Conservation (phyloP, 2,797 vertebrate genomes). For the Myotis myotis region DNA sequence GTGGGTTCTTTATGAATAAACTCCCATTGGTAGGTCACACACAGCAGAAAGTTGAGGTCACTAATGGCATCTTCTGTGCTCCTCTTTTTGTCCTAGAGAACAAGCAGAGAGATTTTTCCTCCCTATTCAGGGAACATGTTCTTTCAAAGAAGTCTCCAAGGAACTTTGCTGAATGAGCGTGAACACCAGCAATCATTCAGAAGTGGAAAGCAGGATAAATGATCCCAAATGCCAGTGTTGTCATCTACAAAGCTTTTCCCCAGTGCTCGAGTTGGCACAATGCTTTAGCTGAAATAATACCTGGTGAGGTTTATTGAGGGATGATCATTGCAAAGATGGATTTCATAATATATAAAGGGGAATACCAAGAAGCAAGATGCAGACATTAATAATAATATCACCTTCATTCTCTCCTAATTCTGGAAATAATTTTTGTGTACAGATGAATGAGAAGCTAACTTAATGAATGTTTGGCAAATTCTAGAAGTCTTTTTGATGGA, state of each 20-base stretch:
- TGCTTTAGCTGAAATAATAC: neutral
- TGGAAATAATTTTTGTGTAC: slow-evolving; percentile 14
- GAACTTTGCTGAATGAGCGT: slow-evolving; percentile 60
- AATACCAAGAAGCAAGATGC: neutral
- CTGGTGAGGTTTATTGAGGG: neutral
- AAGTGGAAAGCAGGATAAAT: slow-evolving; percentile 44
- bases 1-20: neutral
- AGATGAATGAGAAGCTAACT: slow-evolving; percentile 15
- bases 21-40: neutral
- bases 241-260: neutral
- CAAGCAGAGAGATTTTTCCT: neutral
- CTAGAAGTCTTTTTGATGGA: neutral
- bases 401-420: slow-evolving; percentile 45
- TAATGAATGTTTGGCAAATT: neutral
- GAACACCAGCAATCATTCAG: neutral
- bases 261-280: neutral
- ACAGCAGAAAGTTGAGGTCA: neutral
- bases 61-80: neutral
- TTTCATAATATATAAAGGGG: neutral
- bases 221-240: slow-evolving; percentile 4
- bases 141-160: slow-evolving; percentile 7
- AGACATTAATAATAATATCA: slow-evolving; percentile 30
- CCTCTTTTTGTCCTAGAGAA: neutral
- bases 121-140: neutral
- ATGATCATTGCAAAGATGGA: neutral